Conservation (phyloP, 2,113 vertebrate genomes). For the Lota lota region DNA sequence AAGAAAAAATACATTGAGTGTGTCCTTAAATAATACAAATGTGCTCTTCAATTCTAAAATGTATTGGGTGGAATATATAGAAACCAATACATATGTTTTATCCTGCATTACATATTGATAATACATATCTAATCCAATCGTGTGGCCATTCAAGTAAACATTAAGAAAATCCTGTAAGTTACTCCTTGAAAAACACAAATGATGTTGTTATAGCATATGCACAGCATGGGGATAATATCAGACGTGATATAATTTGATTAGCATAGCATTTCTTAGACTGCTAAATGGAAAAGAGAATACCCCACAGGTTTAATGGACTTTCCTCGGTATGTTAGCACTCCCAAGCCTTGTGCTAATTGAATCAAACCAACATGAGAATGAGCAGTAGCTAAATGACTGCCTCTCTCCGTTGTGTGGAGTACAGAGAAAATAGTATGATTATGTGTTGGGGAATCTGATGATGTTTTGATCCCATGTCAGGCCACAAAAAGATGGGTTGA, state of each 20-base stretch:
- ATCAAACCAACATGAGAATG: constrained; percentile 49
- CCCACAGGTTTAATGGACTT: constrained; percentile 51
- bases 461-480: constrained; percentile 23
- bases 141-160: too few relatives aligned
- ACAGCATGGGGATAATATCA: neutral
- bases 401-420: constrained; percentile 23
- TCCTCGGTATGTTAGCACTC: constrained; percentile 43
- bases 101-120: too few relatives aligned
- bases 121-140: too few relatives aligned
- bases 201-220: neutral
- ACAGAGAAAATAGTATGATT: constrained; percentile 14
- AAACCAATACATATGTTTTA: too few relatives aligned
- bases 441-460: neutral
- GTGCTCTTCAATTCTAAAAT: too few relatives aligned
- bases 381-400: constrained; percentile 27
- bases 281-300: constrained; percentile 30
- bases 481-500: constrained; percentile 5
- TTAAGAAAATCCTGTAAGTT: too few relatives aligned
- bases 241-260: neutral
- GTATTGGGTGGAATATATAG: too few relatives aligned
- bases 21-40: too few relatives aligned
- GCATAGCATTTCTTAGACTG: constrained; percentile 17
- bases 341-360: constrained; percentile 45
- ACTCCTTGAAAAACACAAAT: too few relatives aligned
- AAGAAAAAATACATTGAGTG: neutral